phyloP scores from a whole-genome alignment of 2,888 invertebrate species.

The Lamellibrachia satsuma region DNA sequence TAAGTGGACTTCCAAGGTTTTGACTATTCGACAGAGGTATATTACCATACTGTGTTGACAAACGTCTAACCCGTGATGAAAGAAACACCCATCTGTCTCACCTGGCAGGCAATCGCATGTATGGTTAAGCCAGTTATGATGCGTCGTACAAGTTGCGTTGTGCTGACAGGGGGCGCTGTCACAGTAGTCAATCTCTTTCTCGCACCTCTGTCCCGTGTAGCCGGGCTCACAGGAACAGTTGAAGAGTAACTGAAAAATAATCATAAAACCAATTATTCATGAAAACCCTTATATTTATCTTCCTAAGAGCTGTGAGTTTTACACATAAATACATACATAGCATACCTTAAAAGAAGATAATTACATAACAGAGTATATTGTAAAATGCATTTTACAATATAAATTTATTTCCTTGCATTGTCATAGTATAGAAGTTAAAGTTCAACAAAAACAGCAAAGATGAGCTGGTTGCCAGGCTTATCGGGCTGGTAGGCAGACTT shows the following conservation, averaged over 20 bases:
- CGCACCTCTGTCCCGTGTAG: constrained; percentile 33
- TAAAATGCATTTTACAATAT: neutral
- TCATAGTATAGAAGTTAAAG: no score
- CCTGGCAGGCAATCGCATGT: constrained; percentile 29
- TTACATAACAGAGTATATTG: no score
- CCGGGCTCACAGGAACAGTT: constrained; percentile 35
- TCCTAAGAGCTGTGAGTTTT: no score
- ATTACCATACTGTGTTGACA: neutral
- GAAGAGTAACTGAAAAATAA: constrained; percentile 31
- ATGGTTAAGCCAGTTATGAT: constrained; percentile 21
- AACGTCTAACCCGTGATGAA: neutral
- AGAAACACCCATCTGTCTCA: neutral
- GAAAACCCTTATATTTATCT: neutral
- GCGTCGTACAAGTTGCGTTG: constrained; percentile 66
- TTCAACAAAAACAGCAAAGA: no score
- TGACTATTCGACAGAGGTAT: no score
- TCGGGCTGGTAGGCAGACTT: no score
- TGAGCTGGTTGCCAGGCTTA: no score
- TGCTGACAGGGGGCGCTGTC: constrained; percentile 58
- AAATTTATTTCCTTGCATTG: neutral
- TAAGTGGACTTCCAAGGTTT: no score
- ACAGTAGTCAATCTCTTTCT: constrained; percentile 35
- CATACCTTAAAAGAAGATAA: no score
- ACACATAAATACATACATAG: no score
- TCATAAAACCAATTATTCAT: neutral